Base-by-base conservation (phyloP, 2,113 vertebrate species). In the Egretta garzetta region DNA sequence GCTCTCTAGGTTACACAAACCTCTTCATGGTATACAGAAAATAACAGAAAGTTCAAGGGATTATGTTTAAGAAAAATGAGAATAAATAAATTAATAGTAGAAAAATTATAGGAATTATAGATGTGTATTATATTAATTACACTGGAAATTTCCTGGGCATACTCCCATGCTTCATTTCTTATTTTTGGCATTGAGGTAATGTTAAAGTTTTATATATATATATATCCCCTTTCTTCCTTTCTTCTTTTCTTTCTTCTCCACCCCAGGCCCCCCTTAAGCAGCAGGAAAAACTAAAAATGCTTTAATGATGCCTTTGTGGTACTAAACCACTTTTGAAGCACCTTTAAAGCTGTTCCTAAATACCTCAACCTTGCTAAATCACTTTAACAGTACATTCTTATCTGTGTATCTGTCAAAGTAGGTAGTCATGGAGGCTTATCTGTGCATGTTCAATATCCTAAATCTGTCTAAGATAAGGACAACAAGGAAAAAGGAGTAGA, bases 321-420 rank as follows among this genome's bases (percentile, higher is more conserved):
- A 66, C 58, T 96, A 95, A 96, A 90, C 49, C 45, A 80, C 80
- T 94, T 93, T 35, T 0, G 1, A 89, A 93, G 26, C 71, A 85
- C 74, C 77, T 94, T 90, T 93, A 96, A 90, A 96, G 45, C 80
- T 93, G 45, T 73, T 91, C 32, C 66, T 91, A 93, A 95, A 91
- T 87, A 82, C 76, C 41, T 87, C 86, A 94, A 9, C 77, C 70
- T 91, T 96, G 91, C 91, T 95, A 96, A 96, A 96, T 97, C 93
- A 94, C 84, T 89, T 68, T 82, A 96, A 95, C 89, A 82, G 70
- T 70, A 30, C 77, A 47, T 89, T 93, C 89, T 96, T 97, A 97
- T 97, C 97, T 96, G 86, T 90, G 93, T 96, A 96, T 96, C 94
- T 93, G 96, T 96, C 97, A 94, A 95, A 96, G 93, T 3, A 91